Percentiles rank a stretch among this genome's conserved stretches.
These are phyloP conservation scores for Leptopterna dolabrata DNA, from an alignment of 2,888 invertebrate genomes.

Conservation along the genomic window DNA sequence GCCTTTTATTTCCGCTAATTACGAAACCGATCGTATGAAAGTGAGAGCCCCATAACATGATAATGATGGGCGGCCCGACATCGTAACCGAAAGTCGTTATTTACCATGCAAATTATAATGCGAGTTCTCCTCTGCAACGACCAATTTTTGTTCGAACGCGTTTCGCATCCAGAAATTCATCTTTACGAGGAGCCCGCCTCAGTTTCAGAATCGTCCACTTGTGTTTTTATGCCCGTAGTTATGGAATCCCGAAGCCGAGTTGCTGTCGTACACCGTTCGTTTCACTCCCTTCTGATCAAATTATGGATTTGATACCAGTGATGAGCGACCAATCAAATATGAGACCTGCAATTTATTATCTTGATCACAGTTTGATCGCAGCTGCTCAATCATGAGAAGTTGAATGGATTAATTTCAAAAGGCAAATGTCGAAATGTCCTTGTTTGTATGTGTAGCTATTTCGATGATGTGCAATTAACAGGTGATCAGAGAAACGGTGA, in stretches of 20 bases:
- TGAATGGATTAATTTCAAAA: too few species aligned
- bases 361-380: not conserved
- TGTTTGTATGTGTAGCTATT: too few species aligned
- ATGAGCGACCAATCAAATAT: not conserved
- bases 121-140: not conserved
- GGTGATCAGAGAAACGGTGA: too few species aligned
- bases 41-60: not conserved
- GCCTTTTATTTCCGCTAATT: not conserved
- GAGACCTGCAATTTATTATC: not conserved
- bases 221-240: not conserved
- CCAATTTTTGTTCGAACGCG: not conserved
- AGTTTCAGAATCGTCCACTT: not conserved
- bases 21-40: not conserved
- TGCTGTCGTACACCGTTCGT: not conserved
- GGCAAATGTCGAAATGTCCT: too few species aligned
- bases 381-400: not conserved
- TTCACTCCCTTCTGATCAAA: not conserved
- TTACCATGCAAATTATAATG: constrained; percentile 22
- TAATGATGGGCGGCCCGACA: constrained; percentile 13
- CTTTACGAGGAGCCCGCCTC: not conserved
- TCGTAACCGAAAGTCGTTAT: constrained; percentile 17
- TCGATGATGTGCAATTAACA: too few species aligned
- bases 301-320: not conserved
- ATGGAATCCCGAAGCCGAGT: not conserved
- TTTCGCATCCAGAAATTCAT: not conserved